Percentiles rank a stretch among this genome's conserved stretches.
phyloP scores from a whole-genome alignment of 2,797 vertebrate species.

The Microcaecilia unicolor region DNA sequence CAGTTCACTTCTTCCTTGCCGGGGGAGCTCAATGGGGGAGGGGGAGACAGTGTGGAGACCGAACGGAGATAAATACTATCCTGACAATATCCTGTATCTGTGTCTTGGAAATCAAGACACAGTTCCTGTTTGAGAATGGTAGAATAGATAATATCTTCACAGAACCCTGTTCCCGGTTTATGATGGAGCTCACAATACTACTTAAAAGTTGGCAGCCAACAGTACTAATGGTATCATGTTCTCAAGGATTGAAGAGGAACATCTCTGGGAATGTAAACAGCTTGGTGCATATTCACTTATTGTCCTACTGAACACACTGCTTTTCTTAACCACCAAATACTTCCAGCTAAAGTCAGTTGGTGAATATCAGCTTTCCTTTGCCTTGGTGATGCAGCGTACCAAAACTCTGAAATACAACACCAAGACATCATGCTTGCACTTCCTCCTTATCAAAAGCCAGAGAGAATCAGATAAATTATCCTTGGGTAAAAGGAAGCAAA shows the following conservation, averaged over 20 bases:
- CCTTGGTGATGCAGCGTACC: constrained; percentile 88
- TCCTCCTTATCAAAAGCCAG: constrained; percentile 75
- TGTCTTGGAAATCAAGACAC: no score
- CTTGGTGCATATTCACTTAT: constrained; percentile 92
- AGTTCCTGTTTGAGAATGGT: constrained; percentile 94
- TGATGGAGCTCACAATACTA: constrained; percentile 78
- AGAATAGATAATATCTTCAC: constrained; percentile 98
- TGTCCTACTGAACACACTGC: constrained; percentile 91
- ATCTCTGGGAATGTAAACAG: constrained; percentile 95
- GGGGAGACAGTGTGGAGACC: no score
- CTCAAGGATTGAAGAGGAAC: constrained; percentile 91
- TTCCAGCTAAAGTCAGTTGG: constrained; percentile 83
- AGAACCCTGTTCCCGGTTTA: constrained; percentile 91
- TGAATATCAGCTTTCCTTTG: constrained; percentile 91
- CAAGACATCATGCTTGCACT: constrained; percentile 86
- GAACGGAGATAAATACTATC: no score
- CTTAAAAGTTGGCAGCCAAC: constrained; percentile 81
- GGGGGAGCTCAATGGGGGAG: no score
- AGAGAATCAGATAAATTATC: constrained; percentile 60
- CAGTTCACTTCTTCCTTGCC: no score
- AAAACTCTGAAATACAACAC: constrained; percentile 70
- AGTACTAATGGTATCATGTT: constrained; percentile 88
- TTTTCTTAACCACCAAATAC: constrained; percentile 96
- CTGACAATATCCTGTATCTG: no score
- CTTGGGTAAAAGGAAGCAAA: constrained; percentile 73